These are phyloP conservation scores for Pristionchus pacificus DNA, from an alignment of 1,140 invertebrate species.

Conservation along the genomic window DNA sequence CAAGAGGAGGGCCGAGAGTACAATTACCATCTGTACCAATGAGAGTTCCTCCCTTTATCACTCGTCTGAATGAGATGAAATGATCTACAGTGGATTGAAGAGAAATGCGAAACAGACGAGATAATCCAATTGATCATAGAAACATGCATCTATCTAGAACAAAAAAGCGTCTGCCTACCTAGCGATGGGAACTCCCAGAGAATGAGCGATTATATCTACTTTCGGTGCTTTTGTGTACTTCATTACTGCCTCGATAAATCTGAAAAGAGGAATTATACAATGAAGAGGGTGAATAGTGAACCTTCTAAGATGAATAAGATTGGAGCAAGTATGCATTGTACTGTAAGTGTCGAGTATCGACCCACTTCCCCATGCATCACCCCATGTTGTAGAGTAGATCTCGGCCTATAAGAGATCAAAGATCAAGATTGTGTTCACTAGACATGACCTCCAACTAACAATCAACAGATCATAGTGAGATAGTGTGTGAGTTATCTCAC, in stretches of 20 bases:
- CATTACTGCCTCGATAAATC: conserved; percentile 52
- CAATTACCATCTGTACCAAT: conserved; percentile 57
- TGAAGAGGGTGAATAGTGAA: background rate
- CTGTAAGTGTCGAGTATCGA: conserved; percentile 51
- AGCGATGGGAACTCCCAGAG: conserved; percentile 47
- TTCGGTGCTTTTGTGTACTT: conserved; percentile 50
- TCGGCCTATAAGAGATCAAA: conserved; percentile 43
- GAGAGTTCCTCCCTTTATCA: conserved; percentile 51
- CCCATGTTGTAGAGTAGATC: conserved; percentile 56
- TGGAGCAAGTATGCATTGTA: conserved; percentile 53
- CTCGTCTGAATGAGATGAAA: conserved; percentile 44
- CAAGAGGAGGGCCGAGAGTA: conserved; percentile 47
- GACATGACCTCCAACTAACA: too few species aligned
- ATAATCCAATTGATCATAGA: too few species aligned
- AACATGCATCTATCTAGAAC: background rate
- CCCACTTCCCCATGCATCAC: conserved; percentile 57
- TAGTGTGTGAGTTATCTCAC: too few species aligned
- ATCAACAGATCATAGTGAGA: too few species aligned
- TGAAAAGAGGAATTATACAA: conserved; percentile 7
- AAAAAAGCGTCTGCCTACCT: conserved; percentile 29
- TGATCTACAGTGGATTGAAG: background rate
- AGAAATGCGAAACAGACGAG: too few species aligned
- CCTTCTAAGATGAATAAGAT: conserved; percentile 46
- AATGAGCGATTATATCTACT: conserved; percentile 55
- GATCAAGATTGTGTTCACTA: background rate